Base-by-base conservation (phyloP, 2,888 invertebrate species). In the Saturnia pavonia region DNA sequence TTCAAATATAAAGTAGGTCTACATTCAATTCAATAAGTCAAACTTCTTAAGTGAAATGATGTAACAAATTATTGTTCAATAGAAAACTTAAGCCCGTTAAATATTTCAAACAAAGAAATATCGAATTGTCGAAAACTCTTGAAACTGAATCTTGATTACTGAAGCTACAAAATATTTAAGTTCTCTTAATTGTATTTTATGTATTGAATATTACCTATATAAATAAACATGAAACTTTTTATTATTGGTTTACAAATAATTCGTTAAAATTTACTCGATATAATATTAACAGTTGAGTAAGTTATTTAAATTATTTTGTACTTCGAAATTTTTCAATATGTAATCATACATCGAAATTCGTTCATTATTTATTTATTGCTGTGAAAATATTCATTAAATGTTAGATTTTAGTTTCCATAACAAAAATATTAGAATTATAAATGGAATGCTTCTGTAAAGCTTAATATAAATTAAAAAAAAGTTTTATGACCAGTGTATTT, bases 121-220 rank as follows among this genome's bases (percentile, higher is more conserved):
- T 51, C 40, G 65, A 69, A 70, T 42, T 70, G 40, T 66, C 63
- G 34, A 27, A 63, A 71, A 65, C 68, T 42, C 51, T 68, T 40
- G 51, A 68, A 54, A 48, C 68, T 68, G 34, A 68, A 68, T 48
- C 68, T 51, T 51, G 51, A 54, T 68, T 54, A 51, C 68, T 68
- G 45, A 54, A 68, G 54, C 54, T 54, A 68, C 40, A 57, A 27
- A 48, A 51, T 40, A 73, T 71, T 74, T 69, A 70, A 74, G 51
- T 73, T 74, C 48, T 65, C 69, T 60, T 72, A 19, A n/a, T 65
- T 40, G n/a, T 40, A n/a, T 40, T 65, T 74, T 65, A 11, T 40
- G n/a, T 65, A 65, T 65, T 19, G 16, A 65, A 65, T 65, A 0
- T 60, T 40, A 65, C 40, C 12, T 65, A 40, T 40, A 65, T 19